Evolutionary conservation across 92 coral and sea anemone genomes (phyloP).

Genomic region (Heliopora coerulea): DNA sequence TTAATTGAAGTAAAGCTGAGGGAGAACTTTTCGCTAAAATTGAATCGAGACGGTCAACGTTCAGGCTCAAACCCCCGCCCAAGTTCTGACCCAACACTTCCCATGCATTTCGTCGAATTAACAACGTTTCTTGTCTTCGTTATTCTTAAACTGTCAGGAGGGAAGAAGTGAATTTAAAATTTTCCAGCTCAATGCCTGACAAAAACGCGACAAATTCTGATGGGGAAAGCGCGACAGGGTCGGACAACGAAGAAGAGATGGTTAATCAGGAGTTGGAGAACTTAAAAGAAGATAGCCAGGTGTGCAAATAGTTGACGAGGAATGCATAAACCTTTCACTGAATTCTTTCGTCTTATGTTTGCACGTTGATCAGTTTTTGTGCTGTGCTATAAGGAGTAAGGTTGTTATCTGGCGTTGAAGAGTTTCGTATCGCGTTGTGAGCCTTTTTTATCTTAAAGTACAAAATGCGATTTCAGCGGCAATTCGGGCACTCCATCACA

Average conservation of each 20-base stretch:
- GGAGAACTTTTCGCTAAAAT: no score
- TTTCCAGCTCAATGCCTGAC: slow-evolving; percentile 12
- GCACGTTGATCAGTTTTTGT: no score
- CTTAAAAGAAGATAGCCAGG: slow-evolving; percentile 9
- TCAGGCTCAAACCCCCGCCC: no score
- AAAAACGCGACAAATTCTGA: slow-evolving; percentile 18
- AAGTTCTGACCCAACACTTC: neutral
- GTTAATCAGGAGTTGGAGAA: slow-evolving; percentile 27
- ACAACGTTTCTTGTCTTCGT: neutral
- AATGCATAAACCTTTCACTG: no score
- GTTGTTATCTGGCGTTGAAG: no score
- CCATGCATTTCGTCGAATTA: neutral
- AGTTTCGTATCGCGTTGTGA: no score
- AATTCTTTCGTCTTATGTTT: neutral
- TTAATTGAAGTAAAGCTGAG: no score
- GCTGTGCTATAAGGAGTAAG: no score
- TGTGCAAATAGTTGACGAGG: slow-evolving; percentile 12
- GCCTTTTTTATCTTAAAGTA: no score
- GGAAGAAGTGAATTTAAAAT: neutral
- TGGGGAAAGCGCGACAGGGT: neutral
- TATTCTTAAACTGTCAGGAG: neutral
- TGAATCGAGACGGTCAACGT: no score
- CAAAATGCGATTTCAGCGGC: no score
- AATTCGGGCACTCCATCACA: no score
- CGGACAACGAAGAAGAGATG: neutral